These are phyloP conservation scores for Globia sparganii DNA, from an alignment of 2,888 invertebrate genomes.

Conservation along the genomic window DNA sequence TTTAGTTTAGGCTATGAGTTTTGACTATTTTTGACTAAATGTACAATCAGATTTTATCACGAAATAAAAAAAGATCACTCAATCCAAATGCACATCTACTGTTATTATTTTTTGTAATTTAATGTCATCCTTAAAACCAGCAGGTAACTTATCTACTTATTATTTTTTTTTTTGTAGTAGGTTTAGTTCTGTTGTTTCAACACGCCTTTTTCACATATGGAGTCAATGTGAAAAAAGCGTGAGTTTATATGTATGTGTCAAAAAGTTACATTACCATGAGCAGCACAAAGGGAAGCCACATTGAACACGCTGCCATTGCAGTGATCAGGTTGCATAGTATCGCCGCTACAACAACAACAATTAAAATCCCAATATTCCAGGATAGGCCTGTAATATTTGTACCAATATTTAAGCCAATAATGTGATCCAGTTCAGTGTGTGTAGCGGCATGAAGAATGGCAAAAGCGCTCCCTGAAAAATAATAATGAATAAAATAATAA, in stretches of 20 bases:
- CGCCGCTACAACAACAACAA: constrained; percentile 69
- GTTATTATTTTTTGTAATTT: neutral
- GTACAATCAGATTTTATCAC: too few species aligned
- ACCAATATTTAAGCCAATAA: neutral
- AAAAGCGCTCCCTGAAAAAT: constrained; percentile 65
- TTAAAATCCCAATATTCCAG: constrained; percentile 66
- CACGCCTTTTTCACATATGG: too few species aligned
- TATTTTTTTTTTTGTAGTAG: neutral
- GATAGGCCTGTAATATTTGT: constrained; percentile 45
- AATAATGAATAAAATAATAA: too few species aligned
- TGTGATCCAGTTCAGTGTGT: neutral
- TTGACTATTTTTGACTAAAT: too few species aligned
- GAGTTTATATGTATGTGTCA: neutral
- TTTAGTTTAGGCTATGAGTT: too few species aligned
- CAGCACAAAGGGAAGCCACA: constrained; percentile 75
- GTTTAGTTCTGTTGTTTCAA: neutral
- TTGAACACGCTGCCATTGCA: constrained; percentile 70
- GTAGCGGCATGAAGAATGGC: constrained; percentile 37
- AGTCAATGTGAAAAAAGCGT: neutral
- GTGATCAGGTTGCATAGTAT: constrained; percentile 74
- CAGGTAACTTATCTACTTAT: neutral
- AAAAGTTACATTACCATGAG: constrained; percentile 69
- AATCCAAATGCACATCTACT: too few species aligned
- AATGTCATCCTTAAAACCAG: neutral
- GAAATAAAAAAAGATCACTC: too few species aligned